Percentiles rank a stretch among this genome's conserved stretches.
phyloP scores from a whole-genome alignment of 92 coral and sea anemone species.

The Scolanthus callimorphus region DNA sequence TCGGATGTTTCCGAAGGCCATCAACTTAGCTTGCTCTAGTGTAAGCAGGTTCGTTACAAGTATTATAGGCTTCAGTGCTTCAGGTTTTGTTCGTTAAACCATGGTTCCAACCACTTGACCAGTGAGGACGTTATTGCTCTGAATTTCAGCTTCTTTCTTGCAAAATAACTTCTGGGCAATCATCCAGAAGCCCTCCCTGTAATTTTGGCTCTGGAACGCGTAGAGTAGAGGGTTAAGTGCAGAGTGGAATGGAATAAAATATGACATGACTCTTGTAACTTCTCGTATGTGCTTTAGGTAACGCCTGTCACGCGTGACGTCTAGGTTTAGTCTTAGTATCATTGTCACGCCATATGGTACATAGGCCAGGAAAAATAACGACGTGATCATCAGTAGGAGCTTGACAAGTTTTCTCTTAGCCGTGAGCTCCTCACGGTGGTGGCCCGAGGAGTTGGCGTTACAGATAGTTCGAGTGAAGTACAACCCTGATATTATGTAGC shows the following conservation, averaged over 20 bases:
- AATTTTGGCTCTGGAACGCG: neutral
- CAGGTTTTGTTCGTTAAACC: no score
- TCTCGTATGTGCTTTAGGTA: neutral
- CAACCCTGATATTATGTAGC: conserved; percentile 15
- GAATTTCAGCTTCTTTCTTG: no score
- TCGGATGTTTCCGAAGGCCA: no score
- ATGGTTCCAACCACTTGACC: no score
- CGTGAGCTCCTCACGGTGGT: neutral
- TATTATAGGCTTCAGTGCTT: no score
- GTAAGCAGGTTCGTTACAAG: no score
- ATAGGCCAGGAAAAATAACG: conserved; percentile 26
- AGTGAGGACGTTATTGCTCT: no score
- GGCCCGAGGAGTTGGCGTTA: neutral
- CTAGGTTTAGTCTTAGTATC: conserved; percentile 14
- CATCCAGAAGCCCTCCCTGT: neutral
- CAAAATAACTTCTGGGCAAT: neutral
- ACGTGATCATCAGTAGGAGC: conserved; percentile 13
- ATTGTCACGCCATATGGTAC: conserved; percentile 32
- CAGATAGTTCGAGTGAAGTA: conserved; percentile 20
- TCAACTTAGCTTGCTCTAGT: no score
- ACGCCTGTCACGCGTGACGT: neutral
- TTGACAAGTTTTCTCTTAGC: conserved; percentile 14
- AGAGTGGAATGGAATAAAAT: neutral
- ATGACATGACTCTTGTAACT: neutral
- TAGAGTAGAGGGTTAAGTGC: neutral